Conservation (phyloP, 2,888 invertebrate species). For the Rhogogaster chlorosoma region DNA sequence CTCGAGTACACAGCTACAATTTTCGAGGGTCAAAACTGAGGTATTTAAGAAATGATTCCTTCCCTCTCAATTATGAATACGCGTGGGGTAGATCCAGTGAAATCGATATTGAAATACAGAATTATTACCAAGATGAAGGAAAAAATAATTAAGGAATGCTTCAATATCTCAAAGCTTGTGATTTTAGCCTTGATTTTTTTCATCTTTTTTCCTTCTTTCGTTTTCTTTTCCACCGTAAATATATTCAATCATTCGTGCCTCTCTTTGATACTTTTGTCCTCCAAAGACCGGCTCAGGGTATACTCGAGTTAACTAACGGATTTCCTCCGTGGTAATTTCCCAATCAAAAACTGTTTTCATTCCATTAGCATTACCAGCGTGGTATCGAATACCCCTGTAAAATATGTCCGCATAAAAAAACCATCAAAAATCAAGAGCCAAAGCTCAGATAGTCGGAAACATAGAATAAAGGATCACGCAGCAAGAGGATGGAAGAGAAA, state of each 20-base stretch:
- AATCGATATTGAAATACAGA: conserved; percentile 19
- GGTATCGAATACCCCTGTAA: not conserved
- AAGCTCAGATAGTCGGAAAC: not conserved
- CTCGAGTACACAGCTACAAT: not conserved
- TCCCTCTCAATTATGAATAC: not conserved
- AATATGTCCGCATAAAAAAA: not conserved
- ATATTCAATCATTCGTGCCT: not conserved
- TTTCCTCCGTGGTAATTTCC: conserved; percentile 16
- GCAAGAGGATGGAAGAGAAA: not conserved
- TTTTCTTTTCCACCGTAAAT: not conserved
- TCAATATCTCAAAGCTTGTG: not conserved
- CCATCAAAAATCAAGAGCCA: not conserved
- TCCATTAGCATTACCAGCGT: not conserved
- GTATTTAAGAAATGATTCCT: conserved; percentile 1
- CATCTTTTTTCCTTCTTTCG: not conserved
- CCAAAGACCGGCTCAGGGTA: not conserved
- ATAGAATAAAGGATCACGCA: not conserved
- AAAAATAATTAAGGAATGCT: conserved; percentile 22
- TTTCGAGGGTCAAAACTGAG: not conserved
- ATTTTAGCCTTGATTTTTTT: not conserved
- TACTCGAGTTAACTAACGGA: conserved; percentile 11
- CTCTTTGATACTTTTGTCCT: conserved; percentile 10
- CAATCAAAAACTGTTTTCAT: conserved; percentile 14
- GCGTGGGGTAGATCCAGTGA: not conserved
- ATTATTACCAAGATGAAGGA: conserved; percentile 12